phyloP scores from a whole-genome alignment of 2,888 invertebrate genomes.

The Scelioninae gen. 1 region DNA sequence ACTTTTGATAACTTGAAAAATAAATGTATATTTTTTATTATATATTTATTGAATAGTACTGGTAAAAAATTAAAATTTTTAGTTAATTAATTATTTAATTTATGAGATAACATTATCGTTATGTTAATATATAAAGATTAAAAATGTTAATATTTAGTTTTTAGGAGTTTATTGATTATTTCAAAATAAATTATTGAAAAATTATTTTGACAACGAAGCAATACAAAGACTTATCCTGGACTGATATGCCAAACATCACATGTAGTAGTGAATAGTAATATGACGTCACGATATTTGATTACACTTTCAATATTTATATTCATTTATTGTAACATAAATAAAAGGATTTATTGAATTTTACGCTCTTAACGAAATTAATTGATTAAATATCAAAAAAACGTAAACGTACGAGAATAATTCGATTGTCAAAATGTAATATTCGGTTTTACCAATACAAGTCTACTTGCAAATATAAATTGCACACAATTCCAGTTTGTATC shows the following conservation, averaged over 20 bases:
- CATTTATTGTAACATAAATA: not conserved
- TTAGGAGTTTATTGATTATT: too few relatives aligned
- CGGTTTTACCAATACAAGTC: not conserved
- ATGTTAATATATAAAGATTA: too few relatives aligned
- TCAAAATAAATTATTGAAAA: too few relatives aligned
- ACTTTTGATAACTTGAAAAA: too few relatives aligned
- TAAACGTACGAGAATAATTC: not conserved
- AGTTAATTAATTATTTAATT: too few relatives aligned
- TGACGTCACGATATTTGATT: constrained; percentile 5
- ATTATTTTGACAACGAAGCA: constrained; percentile 35
- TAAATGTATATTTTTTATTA: too few relatives aligned
- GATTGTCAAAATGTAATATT: constrained; percentile 13
- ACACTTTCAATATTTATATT: constrained; percentile 13
- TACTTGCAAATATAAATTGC: not conserved
- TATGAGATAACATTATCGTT: too few relatives aligned
- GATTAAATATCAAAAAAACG: constrained; percentile 6
- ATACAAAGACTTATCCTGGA: constrained; percentile 13
- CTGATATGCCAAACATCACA: constrained; percentile 31
- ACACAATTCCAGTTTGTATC: too few relatives aligned
- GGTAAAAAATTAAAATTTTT: too few relatives aligned
- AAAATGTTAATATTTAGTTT: too few relatives aligned
- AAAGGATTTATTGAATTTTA: constrained; percentile 7
- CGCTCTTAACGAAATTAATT: not conserved
- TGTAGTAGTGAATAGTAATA: not conserved
- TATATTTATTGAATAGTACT: too few relatives aligned